Base-by-base conservation (phyloP, 64 coral and sea anemone genomes). In the Exaiptasia diaphana region DNA sequence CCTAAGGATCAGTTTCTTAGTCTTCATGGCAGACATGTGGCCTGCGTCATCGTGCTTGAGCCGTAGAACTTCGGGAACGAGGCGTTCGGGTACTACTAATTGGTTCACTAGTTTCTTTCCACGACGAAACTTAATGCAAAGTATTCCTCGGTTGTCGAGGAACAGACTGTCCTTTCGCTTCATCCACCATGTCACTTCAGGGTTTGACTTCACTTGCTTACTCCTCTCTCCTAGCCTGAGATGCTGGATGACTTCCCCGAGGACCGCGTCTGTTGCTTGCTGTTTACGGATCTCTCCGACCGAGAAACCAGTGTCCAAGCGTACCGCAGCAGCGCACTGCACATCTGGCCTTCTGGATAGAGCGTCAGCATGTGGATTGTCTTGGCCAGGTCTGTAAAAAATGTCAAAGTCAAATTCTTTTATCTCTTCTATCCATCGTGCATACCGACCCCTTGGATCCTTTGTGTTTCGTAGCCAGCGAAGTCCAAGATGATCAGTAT, bases 341-440 rank as follows among this genome's bases (percentile, higher is more conserved):
- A 61, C 34, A 10, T 38, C 33, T 41, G 31, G 55, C 55, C 83
- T 73, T 86, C 83, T 63, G 46, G 77, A 74, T 37, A 82, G 43
- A 21, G 78, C 56, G 71, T 75, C 69, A 5, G 78, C 78, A 75
- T 76, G 58, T 41, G 53, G 42, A 42, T 90, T 82, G 34, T 78
- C n/a, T 18, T 18, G 2, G 6, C 85, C 75, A 3, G 75, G 74
- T 70, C 85, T 40, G 74, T 71, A 56, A 15, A 14, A 30, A 17
- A 50, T 49, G n/a, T 49, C 45, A 64, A 81, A 59, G 14, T 83
- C 56, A 76, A 90, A 90, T 82, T 90, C 78, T 67, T 90, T 46
- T 26, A 60, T 14, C 21, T 85, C 64, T 91, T 84, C 73, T 42
- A 84, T 72, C 73, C 64, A 85, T 33, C 72, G 20, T 22, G 80